phyloP scores from a whole-genome alignment of 2,888 invertebrate genomes.

The Drosophila subquinaria region DNA sequence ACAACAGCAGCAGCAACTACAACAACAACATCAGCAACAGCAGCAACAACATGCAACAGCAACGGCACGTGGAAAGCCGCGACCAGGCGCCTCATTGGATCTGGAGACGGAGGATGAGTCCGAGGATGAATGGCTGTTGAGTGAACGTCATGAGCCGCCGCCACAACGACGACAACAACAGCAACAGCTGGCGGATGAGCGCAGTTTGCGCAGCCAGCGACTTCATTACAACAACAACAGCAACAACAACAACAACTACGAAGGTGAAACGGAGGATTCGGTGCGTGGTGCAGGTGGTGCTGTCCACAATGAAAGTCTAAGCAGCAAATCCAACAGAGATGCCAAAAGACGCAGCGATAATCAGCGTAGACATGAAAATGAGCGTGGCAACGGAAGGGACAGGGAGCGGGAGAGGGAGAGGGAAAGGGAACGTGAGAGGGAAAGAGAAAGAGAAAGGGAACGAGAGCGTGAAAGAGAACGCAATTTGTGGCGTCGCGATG shows the following conservation, averaged over 20 bases:
- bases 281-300: slow-evolving; percentile 57
- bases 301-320: slow-evolving; percentile 51
- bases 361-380: slow-evolving; percentile 39
- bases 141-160: slow-evolving; percentile 68
- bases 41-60: slow-evolving; percentile 54
- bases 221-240: slow-evolving; percentile 72
- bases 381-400: slow-evolving; percentile 19
- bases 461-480: slow-evolving; percentile 48
- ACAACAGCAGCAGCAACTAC: slow-evolving; percentile 24
- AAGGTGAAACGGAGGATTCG: slow-evolving; percentile 89
- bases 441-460: slow-evolving; percentile 40
- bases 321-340: slow-evolving; percentile 54
- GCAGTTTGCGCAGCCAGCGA: slow-evolving; percentile 51
- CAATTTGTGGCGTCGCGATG: slow-evolving; percentile 68
- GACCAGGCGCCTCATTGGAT: slow-evolving; percentile 56
- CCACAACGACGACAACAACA: slow-evolving; percentile 80
- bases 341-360: slow-evolving; percentile 50
- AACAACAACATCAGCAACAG: slow-evolving; percentile 19
- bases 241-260: slow-evolving; percentile 87
- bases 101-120: slow-evolving; percentile 83
- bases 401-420: slow-evolving; percentile 21
- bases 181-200: slow-evolving; percentile 77
- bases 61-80: slow-evolving; percentile 28
- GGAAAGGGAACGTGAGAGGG: slow-evolving; percentile 32
- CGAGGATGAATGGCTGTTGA: slow-evolving; percentile 66